Base-by-base conservation (phyloP, 2,888 invertebrate species). In the Polymixis flavicincta region DNA sequence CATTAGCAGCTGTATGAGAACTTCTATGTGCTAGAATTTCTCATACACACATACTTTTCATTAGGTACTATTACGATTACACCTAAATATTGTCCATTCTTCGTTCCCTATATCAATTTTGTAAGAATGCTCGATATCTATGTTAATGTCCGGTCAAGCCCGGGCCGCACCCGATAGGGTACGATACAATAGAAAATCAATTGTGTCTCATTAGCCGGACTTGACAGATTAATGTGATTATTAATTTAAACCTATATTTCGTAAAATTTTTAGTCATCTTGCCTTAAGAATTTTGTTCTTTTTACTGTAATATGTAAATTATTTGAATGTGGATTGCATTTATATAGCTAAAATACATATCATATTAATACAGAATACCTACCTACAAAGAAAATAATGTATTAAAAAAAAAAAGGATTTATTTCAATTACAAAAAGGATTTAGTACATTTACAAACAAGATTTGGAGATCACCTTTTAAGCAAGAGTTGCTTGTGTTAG, bases 321-420 rank as follows among this genome's bases (percentile, higher is more conserved):
- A 64, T 54, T 76, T 25, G 50, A 17, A 22, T 48, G 25, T 78
- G 28, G 48, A 50, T 71, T 69, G 81, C 84, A 81, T 84, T 84
- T 84, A 67, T 64, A 28, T 37, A 80, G 8, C 25, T 70, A 37
- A 55, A 71, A 63, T 11, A 66, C 66, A 76, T 79, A 79, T 69
- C 77, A 50, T 50, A 54, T 48, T 55, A n/a, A 11, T 45, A 54
- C 45, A 22, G 48, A 48, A 22, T 32, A 70, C 25, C 19, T 60
- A 76, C 22, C 17, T 59, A 37, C 3, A 1, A 42, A 19, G 11
- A 71, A 71, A 45, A 42, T 57, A 25, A 19, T 65, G 11, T 17
- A 37, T 50, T n/a, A n/a, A n/a, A n/a, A n/a, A n/a, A n/a, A n/a
- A n/a, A n/a, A n/a, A n/a, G n/a, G n/a, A n/a, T n/a, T n/a, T n/a